Conservation (phyloP, 2,888 invertebrate species). For the Xylocampa areola region DNA sequence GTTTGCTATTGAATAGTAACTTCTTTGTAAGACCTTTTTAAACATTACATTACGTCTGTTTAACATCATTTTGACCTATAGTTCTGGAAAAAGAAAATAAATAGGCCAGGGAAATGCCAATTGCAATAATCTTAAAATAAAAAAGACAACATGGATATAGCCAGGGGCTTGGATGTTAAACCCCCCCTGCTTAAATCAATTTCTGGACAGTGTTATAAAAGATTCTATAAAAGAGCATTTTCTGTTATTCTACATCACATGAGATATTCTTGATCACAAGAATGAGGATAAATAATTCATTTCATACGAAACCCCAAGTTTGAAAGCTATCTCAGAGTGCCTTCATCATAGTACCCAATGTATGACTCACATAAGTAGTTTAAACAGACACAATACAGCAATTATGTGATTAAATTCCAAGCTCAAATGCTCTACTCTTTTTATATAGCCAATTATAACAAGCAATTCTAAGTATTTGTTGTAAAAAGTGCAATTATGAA, state of each 20-base stretch:
- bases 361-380: constrained; percentile 59
- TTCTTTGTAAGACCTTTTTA: background rate
- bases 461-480: constrained; percentile 32
- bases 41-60: no score
- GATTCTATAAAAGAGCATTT: no score
- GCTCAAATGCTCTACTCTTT: constrained; percentile 53
- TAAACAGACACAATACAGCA: constrained; percentile 59
- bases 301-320: background rate
- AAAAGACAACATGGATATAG: no score
- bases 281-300: background rate
- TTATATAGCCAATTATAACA: constrained; percentile 53
- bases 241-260: no score
- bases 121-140: no score
- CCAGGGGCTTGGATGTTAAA: no score
- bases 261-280: background rate
- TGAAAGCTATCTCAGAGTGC: constrained; percentile 2
- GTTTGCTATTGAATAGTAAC: background rate
- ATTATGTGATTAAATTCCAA: constrained; percentile 61
- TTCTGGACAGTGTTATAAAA: no score
- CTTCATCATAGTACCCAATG: constrained; percentile 33
- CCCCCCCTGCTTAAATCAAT: no score
- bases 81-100: no score
- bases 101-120: no score
- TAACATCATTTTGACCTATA: no score
- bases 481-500: constrained; percentile 35